Evolutionary conservation across 2,797 vertebrate species (phyloP), one percentile per base, ranked within the genome.

Genomic region (Sebastolobus altivelis): DNA sequence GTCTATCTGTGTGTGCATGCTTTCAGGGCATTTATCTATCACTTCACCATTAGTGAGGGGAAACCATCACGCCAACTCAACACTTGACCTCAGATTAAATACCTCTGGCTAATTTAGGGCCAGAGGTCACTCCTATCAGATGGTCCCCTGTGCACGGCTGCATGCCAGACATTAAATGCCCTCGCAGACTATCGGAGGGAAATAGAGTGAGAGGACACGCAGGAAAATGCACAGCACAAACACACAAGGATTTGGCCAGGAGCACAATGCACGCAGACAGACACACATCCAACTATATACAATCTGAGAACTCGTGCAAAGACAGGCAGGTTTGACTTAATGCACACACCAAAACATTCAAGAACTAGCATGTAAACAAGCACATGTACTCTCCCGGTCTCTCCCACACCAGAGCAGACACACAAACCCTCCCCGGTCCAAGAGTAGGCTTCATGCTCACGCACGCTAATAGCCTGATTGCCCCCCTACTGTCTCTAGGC

Each of bases 1-100:
- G 58, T 80, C 33, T 77, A 22, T 82, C 35, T 71, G 60, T 69
- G 70, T 72, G 72, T 68, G 83, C 73, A 82, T 0, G 35, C 83
- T 89, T 65, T 75, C 46, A 81, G 87, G 80, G 81, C 73, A 83
- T 90, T 82, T 87, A 90, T 92, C 90, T 87, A 88, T 91, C 75
- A n/a, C 68, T 67, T 88, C 78, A 75, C 84, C 76, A 85, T 90
- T 86, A 88, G 86, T 29, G 73, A 76, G 49, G 37, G 58, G 52
- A 82, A 87, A 75, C 20, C 63, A 81, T 82, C 87, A 87, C 65
- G 81, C 78, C 61, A 89, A 77, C 79, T 78, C 80, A 87, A 87
- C 86, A 89, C 82, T 88, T 90, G 80, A 87, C 89, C 81, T 81
- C 65, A 67, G 79, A 88, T 88, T 88, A 84, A 91, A 85, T 84